Base-by-base conservation (phyloP, 2,888 invertebrate species). In the Hemistola chrysoprasaria region DNA sequence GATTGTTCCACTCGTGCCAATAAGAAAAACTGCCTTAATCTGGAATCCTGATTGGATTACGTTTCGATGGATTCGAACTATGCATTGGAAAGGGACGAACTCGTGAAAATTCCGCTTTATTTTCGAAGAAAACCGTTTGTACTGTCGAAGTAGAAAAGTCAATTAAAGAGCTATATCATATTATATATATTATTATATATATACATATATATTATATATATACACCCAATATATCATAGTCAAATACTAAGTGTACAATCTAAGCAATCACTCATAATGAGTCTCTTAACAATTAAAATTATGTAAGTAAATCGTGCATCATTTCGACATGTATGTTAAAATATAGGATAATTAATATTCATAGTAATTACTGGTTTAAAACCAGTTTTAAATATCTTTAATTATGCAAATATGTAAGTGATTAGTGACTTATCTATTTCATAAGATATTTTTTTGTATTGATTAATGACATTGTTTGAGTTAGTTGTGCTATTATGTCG, bases 11-110 rank as follows among this genome's bases (percentile, higher is more conserved):
- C 46, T 41, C 60, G 61, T 62, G 64, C 66, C 69, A 70, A 73
- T 71, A 73, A 75, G 75, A 76, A 69, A 73, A 70, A 66, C 68
- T 66, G 68, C 65, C 72, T 71, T 69, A 34, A 70, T 73, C 66
- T 63, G 62, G 67, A 68, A 65, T 62, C 59, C 68, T 74, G 71
- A 69, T 53, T 53, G 55, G 50, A 55, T 50, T 52, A 52, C 55
- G 55, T 45, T 43, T 44, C 47, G 41, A 37, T 39, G 50, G 50
- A 44, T 54, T 41, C 34, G 25, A 36, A 42, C 50, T 50, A 51
- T 54, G 53, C 43, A 47, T 47, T 52, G 35, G 31, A 37, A 16
- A 36, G 33, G 22, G 31, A 36, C 28, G 35, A 35, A 38, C 30
- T 47, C 34, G 24, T 45, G 43, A 28, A 33, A 47, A 32, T 38